Conservation (phyloP, 2,888 invertebrate genomes). For the Heteropelma amictum region DNA sequence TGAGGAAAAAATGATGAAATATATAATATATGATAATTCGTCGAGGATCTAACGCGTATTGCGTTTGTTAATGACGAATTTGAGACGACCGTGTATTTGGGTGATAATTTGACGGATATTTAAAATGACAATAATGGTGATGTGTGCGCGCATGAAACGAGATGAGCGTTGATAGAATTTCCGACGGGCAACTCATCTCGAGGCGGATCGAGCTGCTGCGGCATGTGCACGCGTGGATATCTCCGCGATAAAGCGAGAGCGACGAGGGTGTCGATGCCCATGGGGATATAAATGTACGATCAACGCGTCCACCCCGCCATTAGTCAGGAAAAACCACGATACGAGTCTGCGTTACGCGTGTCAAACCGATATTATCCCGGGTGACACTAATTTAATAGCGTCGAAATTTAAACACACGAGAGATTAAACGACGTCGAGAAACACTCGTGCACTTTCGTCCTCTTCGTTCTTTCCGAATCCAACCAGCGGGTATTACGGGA, state of each 20-base stretch:
- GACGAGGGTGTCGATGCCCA: constrained; percentile 45
- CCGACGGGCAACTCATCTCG: constrained; percentile 8
- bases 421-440: no score
- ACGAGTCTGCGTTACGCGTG: constrained; percentile 6
- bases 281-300: not conserved
- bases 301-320: constrained; percentile 11
- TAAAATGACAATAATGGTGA: constrained; percentile 17
- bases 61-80: no score
- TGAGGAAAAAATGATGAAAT: no score
- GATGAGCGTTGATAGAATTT: constrained; percentile 12
- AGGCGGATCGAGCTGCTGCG: not conserved
- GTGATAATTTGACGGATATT: constrained; percentile 26
- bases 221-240: constrained; percentile 1
- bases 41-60: no score
- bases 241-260: not conserved
- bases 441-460: no score
- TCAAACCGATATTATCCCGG: not conserved
- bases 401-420: not conserved
- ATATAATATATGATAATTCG: no score
- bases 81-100: not conserved
- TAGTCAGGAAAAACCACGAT: constrained; percentile 11
- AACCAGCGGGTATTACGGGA: no score
- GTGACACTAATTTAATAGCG: not conserved
- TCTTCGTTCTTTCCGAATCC: no score
- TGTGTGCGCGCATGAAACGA: not conserved